Evolutionary conservation across 2,888 invertebrate genomes (phyloP).

Genomic region (Acanthopleura granulata): DNA sequence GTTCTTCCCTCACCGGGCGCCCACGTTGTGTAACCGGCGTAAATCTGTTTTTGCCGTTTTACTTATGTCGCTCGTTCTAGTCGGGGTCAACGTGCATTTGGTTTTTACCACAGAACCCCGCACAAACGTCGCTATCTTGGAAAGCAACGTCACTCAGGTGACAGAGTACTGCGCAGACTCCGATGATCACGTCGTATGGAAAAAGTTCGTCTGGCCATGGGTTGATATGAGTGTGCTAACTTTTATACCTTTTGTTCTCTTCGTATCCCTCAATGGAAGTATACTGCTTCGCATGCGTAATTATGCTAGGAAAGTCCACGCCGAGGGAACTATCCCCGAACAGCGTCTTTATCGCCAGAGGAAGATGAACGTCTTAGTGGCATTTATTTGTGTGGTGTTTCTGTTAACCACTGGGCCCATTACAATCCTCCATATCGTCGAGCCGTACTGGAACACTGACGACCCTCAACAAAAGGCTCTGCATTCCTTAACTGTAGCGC

Average conservation of each 20-base stretch:
- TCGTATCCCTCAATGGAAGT: neutral
- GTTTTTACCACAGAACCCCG: neutral
- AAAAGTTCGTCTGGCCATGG: constrained; percentile 8
- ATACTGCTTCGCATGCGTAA: neutral
- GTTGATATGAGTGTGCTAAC: constrained; percentile 6
- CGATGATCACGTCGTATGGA: neutral
- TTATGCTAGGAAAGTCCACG: constrained; percentile 10
- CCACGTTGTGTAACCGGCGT: neutral
- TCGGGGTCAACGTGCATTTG: neutral
- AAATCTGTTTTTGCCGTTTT: neutral
- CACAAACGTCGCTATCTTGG: neutral
- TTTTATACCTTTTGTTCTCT: neutral
- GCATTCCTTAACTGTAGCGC: neutral
- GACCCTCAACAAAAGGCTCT: neutral
- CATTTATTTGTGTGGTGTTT: neutral
- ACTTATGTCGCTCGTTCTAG: neutral
- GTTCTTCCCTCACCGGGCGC: neutral
- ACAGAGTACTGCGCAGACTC: neutral
- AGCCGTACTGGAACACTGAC: constrained; percentile 1
- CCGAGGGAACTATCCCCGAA: neutral
- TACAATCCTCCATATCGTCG: neutral
- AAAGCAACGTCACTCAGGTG: neutral
- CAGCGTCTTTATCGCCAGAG: neutral
- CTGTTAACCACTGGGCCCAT: neutral
- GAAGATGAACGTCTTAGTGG: neutral